Evolutionary conservation across 2,888 invertebrate species (phyloP), one percentile per base, ranked within the genome.

Genomic region (Chymomyza fuscimana): DNA sequence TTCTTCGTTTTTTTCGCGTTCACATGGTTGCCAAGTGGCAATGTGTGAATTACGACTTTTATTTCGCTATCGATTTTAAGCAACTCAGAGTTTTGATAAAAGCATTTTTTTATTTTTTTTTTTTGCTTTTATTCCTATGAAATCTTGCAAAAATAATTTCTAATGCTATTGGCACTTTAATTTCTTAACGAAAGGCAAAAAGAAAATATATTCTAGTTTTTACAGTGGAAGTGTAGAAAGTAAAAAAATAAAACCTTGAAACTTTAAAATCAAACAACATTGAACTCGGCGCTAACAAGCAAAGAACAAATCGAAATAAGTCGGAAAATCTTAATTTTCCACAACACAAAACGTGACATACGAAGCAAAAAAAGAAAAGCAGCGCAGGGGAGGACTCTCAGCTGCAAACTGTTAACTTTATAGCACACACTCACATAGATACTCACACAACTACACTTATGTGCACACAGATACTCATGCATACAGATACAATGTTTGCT

Each of bases 261-360:
- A 54, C 16, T 54, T 19, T 54, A 19, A 54, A 54, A 46, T 46
- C 12, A 46, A 46, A 46, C 40, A 46, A 12, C 40, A 46, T 46
- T 46, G 40, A 46, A 46, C 40, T 46, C 40, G 0, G 10, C 19
- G 67, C 73, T 81, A 83, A 85, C 81, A 83, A 85, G 79, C 74
- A 71, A 79, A 65, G 74, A 76, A 83, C 71, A 83, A 72, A 69
- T 67, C 67, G 46, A 73, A 81, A 67, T 60, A 76, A 81, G 67
- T 79, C 80, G 36, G 19, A 76, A 76, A 80, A 77, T 86, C 86
- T 86, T 82, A 86, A 84, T 86, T 84, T 82, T 83, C 73, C 63
- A 69, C 82, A 79, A 77, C 72, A 70, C n/a, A 76, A 73, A 73
- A 84, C 86, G 86, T 84, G 86, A 84, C 86, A 86, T 75, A 84